A percentile compares a stretch with the other conserved stretches of the same genome.
Conservation (phyloP, 2,797 vertebrate genomes). For the Anguilla anguilla region DNA sequence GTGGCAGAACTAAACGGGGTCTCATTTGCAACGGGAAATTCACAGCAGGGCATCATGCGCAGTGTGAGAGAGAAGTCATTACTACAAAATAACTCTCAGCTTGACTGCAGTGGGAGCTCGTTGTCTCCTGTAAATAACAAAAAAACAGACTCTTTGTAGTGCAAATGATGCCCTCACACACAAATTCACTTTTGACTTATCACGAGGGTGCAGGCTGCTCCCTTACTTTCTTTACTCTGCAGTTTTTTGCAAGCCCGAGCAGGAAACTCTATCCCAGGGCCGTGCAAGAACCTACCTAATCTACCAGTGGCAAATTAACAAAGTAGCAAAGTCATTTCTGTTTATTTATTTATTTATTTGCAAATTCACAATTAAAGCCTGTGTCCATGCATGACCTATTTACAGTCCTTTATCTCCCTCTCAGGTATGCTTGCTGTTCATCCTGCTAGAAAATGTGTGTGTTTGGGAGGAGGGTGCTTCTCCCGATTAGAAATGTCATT, state of each 20-base stretch:
- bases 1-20: constrained; percentile 1
- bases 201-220: constrained; percentile 57
- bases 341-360: constrained; percentile 33
- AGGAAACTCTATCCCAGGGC: constrained; percentile 43
- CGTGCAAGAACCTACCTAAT: constrained; percentile 54
- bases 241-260: constrained; percentile 47
- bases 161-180: constrained; percentile 59
- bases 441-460: constrained; percentile 48
- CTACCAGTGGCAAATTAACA: constrained; percentile 56
- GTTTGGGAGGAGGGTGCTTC: neutral
- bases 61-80: constrained; percentile 5
- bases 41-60: neutral
- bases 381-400: constrained; percentile 50
- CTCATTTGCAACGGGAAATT: neutral
- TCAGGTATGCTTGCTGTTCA: constrained; percentile 61
- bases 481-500: constrained; percentile 48
- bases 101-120: constrained; percentile 13
- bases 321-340: constrained; percentile 26
- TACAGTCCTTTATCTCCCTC: constrained; percentile 50
- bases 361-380: constrained; percentile 13
- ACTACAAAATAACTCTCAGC: constrained; percentile 14
- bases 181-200: constrained; percentile 56
- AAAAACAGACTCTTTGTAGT: constrained; percentile 58
- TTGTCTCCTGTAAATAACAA: constrained; percentile 44
- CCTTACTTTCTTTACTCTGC: constrained; percentile 50